Conservation (phyloP, 2,113 vertebrate species). For the Tor tambroides region DNA sequence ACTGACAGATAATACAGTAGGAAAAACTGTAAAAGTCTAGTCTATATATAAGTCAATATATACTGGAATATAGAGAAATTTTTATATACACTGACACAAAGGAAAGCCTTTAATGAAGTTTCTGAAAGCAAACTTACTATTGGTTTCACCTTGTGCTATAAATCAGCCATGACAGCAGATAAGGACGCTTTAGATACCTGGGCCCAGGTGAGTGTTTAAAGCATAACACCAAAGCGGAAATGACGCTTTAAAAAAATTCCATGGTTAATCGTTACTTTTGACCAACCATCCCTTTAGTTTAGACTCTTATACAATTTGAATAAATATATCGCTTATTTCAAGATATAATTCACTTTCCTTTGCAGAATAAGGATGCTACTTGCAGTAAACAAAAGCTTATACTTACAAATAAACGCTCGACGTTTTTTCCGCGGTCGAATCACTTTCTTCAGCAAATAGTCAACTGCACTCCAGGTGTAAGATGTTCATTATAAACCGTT, state of each 20-base stretch:
- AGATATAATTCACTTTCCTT: background rate
- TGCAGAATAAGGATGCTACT: background rate
- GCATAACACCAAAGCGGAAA: slow-evolving; percentile 32
- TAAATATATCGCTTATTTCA: background rate
- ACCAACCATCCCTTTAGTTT: background rate
- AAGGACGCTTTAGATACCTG: background rate
- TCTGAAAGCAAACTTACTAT: background rate
- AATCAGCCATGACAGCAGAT: background rate
- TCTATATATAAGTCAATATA: background rate
- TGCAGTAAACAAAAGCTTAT: background rate
- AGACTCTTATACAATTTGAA: background rate
- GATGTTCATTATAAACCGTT: slow-evolving; percentile 4
- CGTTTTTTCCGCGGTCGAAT: background rate
- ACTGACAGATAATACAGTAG: no score
- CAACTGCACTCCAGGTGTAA: background rate
- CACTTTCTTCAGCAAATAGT: background rate
- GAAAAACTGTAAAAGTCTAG: background rate
- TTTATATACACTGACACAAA: background rate
- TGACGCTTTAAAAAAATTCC: background rate
- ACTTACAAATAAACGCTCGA: slow-evolving; percentile 24
- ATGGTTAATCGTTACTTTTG: background rate
- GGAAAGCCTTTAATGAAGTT: background rate
- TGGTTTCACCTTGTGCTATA: background rate
- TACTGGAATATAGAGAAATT: background rate
- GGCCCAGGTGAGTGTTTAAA: slow-evolving; percentile 3